Percentiles rank a stretch among this genome's conserved stretches.
These are phyloP conservation scores for Aleiodes testaceus DNA, from an alignment of 2,888 invertebrate species.

Conservation along the genomic window DNA sequence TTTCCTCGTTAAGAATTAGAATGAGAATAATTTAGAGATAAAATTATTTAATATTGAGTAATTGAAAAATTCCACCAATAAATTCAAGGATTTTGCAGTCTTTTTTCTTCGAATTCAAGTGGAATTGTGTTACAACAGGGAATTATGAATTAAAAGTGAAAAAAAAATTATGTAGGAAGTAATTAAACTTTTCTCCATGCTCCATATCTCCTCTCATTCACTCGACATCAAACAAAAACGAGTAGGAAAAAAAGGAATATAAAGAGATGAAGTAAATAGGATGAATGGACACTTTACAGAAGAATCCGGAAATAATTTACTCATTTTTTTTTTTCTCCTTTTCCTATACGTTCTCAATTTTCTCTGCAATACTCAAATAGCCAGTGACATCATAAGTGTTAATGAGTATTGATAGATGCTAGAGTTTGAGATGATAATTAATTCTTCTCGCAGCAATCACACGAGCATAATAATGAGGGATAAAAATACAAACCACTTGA, in stretches of 20 bases:
- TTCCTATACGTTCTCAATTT: neutral
- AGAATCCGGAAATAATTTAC: slow-evolving; percentile 25
- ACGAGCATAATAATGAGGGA: neutral
- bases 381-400: slow-evolving; percentile 4
- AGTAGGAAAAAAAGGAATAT: neutral
- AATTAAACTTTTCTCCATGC: slow-evolving; percentile 14
- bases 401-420: slow-evolving; percentile 11
- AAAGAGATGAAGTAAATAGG: neutral
- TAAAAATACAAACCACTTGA: neutral
- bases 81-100: too few relatives aligned
- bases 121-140: neutral
- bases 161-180: neutral
- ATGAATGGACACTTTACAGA: slow-evolving; percentile 15
- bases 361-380: neutral
- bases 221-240: neutral
- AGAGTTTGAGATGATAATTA: slow-evolving; percentile 6
- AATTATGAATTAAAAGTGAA: neutral
- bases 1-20: too few relatives aligned
- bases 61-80: too few relatives aligned
- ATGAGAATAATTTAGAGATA: too few relatives aligned
- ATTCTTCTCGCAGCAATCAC: neutral
- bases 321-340: neutral
- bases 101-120: too few relatives aligned
- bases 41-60: too few relatives aligned
- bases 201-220: slow-evolving; percentile 2